phyloP scores from a whole-genome alignment of 2,888 invertebrate species.

The Sialis lutaria region DNA sequence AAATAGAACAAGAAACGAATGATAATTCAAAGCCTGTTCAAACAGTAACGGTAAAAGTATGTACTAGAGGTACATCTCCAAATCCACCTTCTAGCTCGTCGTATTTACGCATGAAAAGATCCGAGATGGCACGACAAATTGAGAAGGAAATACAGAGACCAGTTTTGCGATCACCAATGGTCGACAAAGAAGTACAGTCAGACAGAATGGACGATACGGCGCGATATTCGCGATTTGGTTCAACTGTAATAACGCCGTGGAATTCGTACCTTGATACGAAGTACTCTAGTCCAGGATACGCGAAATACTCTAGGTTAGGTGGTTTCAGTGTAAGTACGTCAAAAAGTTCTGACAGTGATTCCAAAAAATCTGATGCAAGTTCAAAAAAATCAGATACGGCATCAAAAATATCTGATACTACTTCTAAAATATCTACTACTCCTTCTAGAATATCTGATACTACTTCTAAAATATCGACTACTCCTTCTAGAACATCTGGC shows the following conservation, averaged over 20 bases:
- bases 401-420: neutral
- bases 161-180: constrained; percentile 34
- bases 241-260: constrained; percentile 40
- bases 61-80: constrained; percentile 64
- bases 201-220: constrained; percentile 54
- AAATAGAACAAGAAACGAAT: neutral
- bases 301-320: constrained; percentile 1
- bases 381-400: constrained; percentile 4
- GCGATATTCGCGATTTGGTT: constrained; percentile 41
- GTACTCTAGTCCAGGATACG: constrained; percentile 23
- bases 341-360: neutral
- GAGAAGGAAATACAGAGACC: constrained; percentile 49
- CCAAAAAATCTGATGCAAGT: constrained; percentile 1
- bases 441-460: neutral
- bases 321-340: neutral
- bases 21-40: constrained; percentile 11
- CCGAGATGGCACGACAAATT: constrained; percentile 53
- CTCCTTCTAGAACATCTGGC: neutral
- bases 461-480: constrained; percentile 1
- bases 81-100: constrained; percentile 46
- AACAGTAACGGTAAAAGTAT: constrained; percentile 37
- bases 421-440: neutral
- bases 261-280: constrained; percentile 37
- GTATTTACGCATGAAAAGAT: constrained; percentile 45
- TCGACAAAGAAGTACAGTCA: constrained; percentile 58